These are phyloP conservation scores for Gymnothorax javanicus DNA, from an alignment of 2,797 vertebrate species.

Conservation along the genomic window DNA sequence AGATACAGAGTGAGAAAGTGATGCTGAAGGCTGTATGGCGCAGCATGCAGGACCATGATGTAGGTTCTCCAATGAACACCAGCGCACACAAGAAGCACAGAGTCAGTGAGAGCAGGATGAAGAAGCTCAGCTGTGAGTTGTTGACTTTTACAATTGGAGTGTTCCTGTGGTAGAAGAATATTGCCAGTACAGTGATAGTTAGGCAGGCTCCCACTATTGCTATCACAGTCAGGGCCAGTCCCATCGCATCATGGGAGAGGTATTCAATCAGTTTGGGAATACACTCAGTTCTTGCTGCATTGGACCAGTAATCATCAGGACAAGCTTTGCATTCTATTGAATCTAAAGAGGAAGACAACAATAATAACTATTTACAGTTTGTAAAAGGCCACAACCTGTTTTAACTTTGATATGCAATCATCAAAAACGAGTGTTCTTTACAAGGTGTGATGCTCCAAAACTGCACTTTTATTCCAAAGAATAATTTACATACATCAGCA, in stretches of 20 bases:
- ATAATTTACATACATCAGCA: no score
- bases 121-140: conserved; percentile 76
- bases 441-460: no score
- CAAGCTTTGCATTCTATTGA: conserved; percentile 69
- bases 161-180: conserved; percentile 66
- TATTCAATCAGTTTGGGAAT: conserved; percentile 40
- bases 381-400: no score
- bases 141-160: conserved; percentile 70
- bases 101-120: conserved; percentile 63
- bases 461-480: no score
- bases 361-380: neutral
- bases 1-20: conserved; percentile 53
- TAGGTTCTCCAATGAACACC: conserved; percentile 51
- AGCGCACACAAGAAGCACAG: conserved; percentile 60
- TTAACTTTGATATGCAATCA: no score
- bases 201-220: conserved; percentile 36
- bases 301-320: conserved; percentile 43
- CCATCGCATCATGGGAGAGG: neutral
- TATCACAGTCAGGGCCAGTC: conserved; percentile 36
- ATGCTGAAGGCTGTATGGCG: conserved; percentile 34
- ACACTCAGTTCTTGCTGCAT: conserved; percentile 36
- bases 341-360: conserved; percentile 50
- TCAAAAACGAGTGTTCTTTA: no score
- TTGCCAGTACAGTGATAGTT: conserved; percentile 57
- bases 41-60: conserved; percentile 56